Evolutionary conservation across 2,888 invertebrate genomes (phyloP).

Genomic region (Leucania comma): DNA sequence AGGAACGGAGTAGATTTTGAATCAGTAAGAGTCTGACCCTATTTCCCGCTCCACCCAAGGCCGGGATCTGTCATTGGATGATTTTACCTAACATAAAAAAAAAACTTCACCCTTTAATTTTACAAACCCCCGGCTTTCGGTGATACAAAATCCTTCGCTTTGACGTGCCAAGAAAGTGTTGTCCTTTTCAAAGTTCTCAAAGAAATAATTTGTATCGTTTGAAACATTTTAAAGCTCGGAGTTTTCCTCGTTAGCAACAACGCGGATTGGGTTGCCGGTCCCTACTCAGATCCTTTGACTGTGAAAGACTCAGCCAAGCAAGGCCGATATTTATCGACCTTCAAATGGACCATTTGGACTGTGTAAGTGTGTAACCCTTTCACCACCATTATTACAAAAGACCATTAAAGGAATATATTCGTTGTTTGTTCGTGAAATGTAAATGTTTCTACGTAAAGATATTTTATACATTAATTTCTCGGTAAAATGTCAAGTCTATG

Average conservation of each 20-base stretch:
- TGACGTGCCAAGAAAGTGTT: constrained; percentile 38
- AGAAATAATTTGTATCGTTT: constrained; percentile 57
- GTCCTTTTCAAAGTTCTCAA: constrained; percentile 35
- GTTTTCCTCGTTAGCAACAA: constrained; percentile 53
- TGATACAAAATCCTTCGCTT: constrained; percentile 42
- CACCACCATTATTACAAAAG: constrained; percentile 54
- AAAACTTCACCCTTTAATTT: constrained; percentile 11
- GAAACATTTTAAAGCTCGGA: constrained; percentile 39
- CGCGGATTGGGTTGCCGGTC: constrained; percentile 41
- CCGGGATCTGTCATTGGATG: too few species aligned
- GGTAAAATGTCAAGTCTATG: too few species aligned
- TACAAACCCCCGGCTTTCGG: constrained; percentile 1
- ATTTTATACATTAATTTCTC: neutral
- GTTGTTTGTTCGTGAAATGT: constrained; percentile 37
- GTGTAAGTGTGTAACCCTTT: constrained; percentile 47
- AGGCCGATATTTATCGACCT: constrained; percentile 56
- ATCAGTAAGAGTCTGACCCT: too few species aligned
- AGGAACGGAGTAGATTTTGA: too few species aligned
- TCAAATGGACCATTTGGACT: constrained; percentile 55
- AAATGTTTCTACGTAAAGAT: constrained; percentile 27
- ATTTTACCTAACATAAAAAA: too few species aligned
- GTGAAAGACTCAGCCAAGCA: constrained; percentile 47
- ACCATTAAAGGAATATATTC: constrained; percentile 52
- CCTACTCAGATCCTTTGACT: constrained; percentile 36
- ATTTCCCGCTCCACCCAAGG: too few species aligned